A percentile compares a stretch with the other conserved stretches of the same genome.
phyloP scores from a whole-genome alignment of 2,113 vertebrate species.

The Urocynchramus pylzowi region DNA sequence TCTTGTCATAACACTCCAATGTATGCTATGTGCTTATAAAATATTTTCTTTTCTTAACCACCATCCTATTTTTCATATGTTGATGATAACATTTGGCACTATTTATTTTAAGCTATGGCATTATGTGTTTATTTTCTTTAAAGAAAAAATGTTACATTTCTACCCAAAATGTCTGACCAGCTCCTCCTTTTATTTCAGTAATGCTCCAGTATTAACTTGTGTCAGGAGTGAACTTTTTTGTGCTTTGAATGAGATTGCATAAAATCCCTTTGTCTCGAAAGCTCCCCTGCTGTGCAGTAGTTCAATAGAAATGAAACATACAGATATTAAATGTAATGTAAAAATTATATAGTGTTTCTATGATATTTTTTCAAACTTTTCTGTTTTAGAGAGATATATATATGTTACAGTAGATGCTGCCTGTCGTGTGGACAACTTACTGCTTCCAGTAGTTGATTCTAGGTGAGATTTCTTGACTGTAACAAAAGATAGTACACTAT shows the following conservation, averaged over 20 bases:
- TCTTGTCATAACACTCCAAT: background rate
- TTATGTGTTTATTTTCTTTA: conserved; percentile 52
- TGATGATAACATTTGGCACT: conserved; percentile 40
- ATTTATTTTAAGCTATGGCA: conserved; percentile 69
- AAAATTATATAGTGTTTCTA: background rate
- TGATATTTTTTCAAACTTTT: background rate
- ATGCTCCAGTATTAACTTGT: conserved; percentile 48
- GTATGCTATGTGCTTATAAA: background rate
- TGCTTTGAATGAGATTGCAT: conserved; percentile 39
- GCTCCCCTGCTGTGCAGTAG: conserved; percentile 40
- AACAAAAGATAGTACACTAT: background rate
- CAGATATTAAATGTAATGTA: conserved; percentile 28
- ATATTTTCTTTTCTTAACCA: background rate
- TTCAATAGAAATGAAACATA: conserved; percentile 60
- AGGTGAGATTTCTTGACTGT: background rate
- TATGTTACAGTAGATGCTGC: background rate
- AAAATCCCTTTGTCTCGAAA: conserved; percentile 34
- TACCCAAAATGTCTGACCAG: conserved; percentile 43
- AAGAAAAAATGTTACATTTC: conserved; percentile 52
- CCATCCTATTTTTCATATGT: background rate
- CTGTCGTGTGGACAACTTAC: background rate
- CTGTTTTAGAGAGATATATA: background rate
- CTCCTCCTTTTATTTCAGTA: conserved; percentile 49
- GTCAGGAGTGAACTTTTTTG: conserved; percentile 57
- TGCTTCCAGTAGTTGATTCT: background rate